A percentile compares a stretch with the other conserved stretches of the same genome.
Evolutionary conservation across 2,888 invertebrate genomes (phyloP).

Genomic region (Hypselothyrea guttata): DNA sequence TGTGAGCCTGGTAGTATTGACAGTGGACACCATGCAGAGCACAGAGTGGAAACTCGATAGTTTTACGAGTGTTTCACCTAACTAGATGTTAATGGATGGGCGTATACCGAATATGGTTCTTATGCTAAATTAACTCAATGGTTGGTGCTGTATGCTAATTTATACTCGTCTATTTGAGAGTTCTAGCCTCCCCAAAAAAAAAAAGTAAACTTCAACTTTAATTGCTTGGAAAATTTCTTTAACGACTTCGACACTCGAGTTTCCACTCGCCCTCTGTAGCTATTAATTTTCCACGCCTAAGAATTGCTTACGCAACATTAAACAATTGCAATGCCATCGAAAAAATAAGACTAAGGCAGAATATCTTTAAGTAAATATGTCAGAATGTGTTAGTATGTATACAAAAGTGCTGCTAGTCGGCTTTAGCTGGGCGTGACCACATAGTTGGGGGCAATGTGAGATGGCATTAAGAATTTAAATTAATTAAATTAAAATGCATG

Average conservation of each 20-base stretch:
- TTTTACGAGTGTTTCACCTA: conserved; percentile 9
- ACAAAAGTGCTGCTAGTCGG: conserved; percentile 10
- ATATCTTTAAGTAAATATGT: conserved; percentile 32
- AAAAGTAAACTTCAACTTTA: conserved; percentile 41
- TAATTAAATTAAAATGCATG: conserved; percentile 76
- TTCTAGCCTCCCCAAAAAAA: conserved; percentile 2
- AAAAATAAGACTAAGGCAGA: conserved; percentile 26
- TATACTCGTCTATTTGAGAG: conserved; percentile 5
- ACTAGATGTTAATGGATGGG: not conserved
- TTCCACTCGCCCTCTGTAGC: conserved; percentile 22
- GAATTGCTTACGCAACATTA: conserved; percentile 69
- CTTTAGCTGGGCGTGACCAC: conserved; percentile 23
- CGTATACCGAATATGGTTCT: no score
- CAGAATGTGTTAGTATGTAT: not conserved
- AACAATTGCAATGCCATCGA: conserved; percentile 66
- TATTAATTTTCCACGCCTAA: conserved; percentile 65
- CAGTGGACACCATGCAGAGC: conserved; percentile 11
- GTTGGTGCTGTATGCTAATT: conserved; percentile 7
- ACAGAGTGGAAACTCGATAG: conserved; percentile 6
- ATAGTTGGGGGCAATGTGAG: conserved; percentile 48
- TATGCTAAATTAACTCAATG: no score
- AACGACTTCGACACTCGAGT: conserved; percentile 41
- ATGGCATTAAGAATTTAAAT: conserved; percentile 75
- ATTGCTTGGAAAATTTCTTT: conserved; percentile 66
- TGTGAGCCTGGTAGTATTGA: conserved; percentile 41